These are phyloP conservation scores for Protophormia terraenovae DNA, from an alignment of 2,888 invertebrate genomes.

Conservation along the genomic window DNA sequence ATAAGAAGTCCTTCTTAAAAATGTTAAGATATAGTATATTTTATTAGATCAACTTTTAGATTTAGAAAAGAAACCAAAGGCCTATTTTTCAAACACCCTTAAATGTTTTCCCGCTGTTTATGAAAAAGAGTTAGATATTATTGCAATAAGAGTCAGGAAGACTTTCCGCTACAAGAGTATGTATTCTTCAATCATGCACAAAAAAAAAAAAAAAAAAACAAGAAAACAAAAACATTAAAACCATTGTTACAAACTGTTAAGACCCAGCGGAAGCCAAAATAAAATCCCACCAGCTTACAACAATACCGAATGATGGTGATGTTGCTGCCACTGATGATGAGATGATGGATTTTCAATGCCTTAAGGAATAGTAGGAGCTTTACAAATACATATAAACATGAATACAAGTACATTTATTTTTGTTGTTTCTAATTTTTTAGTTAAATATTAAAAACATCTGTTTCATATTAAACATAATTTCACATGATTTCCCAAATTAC, in stretches of 20 bases:
- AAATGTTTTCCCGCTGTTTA: too few relatives aligned
- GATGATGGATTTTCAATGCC: slow-evolving; percentile 54
- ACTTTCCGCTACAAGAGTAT: background rate
- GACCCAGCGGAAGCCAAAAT: slow-evolving; percentile 49
- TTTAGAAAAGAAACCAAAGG: too few relatives aligned
- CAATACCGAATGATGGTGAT: background rate
- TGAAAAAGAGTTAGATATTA: slow-evolving; percentile 10
- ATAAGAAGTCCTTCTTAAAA: too few relatives aligned
- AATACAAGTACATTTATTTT: background rate
- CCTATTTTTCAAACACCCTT: too few relatives aligned
- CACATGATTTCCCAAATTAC: slow-evolving; percentile 24
- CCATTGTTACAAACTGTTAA: slow-evolving; percentile 30
- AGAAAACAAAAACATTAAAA: slow-evolving; percentile 32
- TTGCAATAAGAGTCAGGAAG: background rate
- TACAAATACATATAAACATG: slow-evolving; percentile 8
- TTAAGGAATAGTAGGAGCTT: background rate
- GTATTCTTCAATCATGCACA: slow-evolving; percentile 17
- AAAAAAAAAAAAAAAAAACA: slow-evolving; percentile 2
- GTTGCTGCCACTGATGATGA: background rate
- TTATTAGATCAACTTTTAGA: too few relatives aligned
- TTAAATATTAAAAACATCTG: slow-evolving; percentile 39
- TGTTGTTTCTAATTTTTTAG: background rate
- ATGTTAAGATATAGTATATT: too few relatives aligned
- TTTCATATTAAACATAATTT: slow-evolving; percentile 14
- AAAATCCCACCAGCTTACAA: slow-evolving; percentile 40